These are phyloP conservation scores for Anastatus disparis DNA, from an alignment of 1,140 invertebrate genomes.

Conservation along the genomic window DNA sequence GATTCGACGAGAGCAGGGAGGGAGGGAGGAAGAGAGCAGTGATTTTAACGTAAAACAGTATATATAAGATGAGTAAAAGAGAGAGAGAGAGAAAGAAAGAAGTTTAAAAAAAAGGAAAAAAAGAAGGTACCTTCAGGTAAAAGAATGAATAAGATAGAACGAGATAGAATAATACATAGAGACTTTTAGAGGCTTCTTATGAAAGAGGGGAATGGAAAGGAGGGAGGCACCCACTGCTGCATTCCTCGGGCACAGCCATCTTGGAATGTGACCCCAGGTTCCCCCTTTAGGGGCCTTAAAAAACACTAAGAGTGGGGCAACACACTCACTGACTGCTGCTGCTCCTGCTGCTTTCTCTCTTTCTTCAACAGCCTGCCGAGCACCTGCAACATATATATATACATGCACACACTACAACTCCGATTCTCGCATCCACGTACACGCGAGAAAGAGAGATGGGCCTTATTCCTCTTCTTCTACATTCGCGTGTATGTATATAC, in stretches of 20 bases:
- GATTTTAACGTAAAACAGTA: too few relatives aligned
- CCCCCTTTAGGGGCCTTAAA: constrained; percentile 48
- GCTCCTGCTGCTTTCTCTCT: constrained; percentile 28
- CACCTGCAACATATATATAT: too few relatives aligned
- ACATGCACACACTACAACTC: not conserved
- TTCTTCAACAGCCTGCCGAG: not conserved
- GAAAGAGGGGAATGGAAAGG: constrained; percentile 6
- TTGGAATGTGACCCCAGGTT: constrained; percentile 69
- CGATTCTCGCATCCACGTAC: not conserved
- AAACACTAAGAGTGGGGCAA: constrained; percentile 51
- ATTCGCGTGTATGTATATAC: too few relatives aligned
- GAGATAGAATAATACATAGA: too few relatives aligned
- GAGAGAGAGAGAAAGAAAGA: not conserved
- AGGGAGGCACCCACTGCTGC: constrained; percentile 66
- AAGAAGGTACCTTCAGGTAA: too few relatives aligned
- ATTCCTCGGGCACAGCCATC: constrained; percentile 69
- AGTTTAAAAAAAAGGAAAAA: too few relatives aligned
- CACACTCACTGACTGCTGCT: constrained; percentile 1
- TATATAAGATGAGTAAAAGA: not conserved
- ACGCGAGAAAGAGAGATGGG: too few relatives aligned
- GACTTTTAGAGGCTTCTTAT: constrained; percentile 59
- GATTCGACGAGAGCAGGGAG: not conserved
- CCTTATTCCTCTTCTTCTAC: too few relatives aligned
- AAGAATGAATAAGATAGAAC: too few relatives aligned
- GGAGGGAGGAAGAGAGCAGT: not conserved